A percentile compares a stretch with the other conserved stretches of the same genome.
These are phyloP conservation scores for Myzus persicae DNA, from an alignment of 1,140 invertebrate genomes.

Conservation along the genomic window DNA sequence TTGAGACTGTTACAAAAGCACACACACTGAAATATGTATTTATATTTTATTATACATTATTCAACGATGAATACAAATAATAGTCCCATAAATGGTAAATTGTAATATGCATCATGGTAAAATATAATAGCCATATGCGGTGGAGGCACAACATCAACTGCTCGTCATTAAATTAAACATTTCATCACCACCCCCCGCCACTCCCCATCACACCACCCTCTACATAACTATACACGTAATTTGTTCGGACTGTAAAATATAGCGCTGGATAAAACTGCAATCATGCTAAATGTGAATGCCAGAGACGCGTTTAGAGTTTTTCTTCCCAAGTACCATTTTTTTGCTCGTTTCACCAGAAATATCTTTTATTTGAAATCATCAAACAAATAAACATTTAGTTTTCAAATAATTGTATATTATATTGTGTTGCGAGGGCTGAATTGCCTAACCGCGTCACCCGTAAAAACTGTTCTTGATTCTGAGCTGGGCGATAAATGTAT, in stretches of 20 bases:
- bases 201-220: too few species aligned
- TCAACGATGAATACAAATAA: background rate
- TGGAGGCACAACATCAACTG: background rate
- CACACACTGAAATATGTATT: background rate
- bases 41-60: too few species aligned
- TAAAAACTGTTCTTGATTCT: background rate
- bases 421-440: background rate
- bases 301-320: background rate
- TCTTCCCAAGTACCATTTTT: background rate
- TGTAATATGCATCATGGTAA: background rate
- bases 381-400: too few species aligned
- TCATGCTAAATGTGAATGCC: background rate
- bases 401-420: background rate
- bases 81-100: background rate
- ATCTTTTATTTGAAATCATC: too few species aligned
- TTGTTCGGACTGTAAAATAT: background rate
- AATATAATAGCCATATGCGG: background rate
- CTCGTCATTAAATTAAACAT: background rate
- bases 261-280: background rate
- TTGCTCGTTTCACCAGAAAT: too few species aligned
- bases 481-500: background rate
- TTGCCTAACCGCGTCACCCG: background rate
- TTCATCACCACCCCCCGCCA: background rate
- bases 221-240: background rate
- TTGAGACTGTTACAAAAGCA: background rate